Evolutionary conservation across 2,113 vertebrate genomes (phyloP).

Genomic region (Hiodon alosoides): DNA sequence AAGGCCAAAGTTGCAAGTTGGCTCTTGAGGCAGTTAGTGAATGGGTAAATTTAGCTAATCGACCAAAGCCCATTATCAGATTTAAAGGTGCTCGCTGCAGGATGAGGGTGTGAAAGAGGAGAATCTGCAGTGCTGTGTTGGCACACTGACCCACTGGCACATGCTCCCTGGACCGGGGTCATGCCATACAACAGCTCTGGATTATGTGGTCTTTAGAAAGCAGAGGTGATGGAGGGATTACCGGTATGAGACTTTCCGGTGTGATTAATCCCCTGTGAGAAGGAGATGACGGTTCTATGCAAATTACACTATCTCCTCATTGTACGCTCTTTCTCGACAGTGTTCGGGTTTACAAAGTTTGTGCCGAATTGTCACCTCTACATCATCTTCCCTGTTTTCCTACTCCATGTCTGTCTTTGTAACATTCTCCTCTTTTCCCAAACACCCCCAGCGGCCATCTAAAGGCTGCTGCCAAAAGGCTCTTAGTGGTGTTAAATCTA

Average conservation of each 20-base stretch:
- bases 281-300: too few species aligned
- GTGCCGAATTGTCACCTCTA: neutral
- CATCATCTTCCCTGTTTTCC: neutral
- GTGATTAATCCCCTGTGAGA: too few species aligned
- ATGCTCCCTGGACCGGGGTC: neutral
- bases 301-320: conserved; percentile 18
- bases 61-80: neutral
- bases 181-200: conserved; percentile 32
- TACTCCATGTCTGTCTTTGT: too few species aligned
- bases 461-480: too few species aligned
- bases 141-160: conserved; percentile 32
- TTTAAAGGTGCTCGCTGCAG: too few species aligned
- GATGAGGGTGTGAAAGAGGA: neutral
- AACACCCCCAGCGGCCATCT: neutral
- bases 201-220: conserved; percentile 33
- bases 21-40: too few species aligned
- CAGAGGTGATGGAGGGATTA: conserved; percentile 36
- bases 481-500: too few species aligned
- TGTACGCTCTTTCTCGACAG: conserved; percentile 15
- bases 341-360: neutral
- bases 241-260: neutral
- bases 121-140: conserved; percentile 13
- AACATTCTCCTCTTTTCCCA: neutral
- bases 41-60: neutral
- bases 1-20: too few species aligned